Evolutionary conservation across 1,140 invertebrate species (phyloP).

Genomic region (Dinothrombium tinctorium): DNA sequence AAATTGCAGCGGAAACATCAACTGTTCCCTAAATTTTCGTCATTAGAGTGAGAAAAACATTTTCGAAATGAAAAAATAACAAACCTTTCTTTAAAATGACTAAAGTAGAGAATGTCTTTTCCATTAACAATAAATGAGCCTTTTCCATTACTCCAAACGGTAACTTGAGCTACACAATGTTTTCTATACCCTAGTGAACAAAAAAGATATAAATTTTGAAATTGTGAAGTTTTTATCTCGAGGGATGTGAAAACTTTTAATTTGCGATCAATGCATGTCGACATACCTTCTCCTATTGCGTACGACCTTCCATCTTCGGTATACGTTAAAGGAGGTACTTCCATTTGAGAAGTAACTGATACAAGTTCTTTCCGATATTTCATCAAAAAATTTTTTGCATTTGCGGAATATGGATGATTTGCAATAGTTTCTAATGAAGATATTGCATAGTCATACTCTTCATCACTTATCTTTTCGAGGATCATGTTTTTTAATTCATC

Average conservation of each 20-base stretch:
- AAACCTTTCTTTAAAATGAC: constrained; percentile 37
- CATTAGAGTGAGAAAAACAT: constrained; percentile 11
- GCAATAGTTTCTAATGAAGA: constrained; percentile 40
- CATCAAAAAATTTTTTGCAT: constrained; percentile 40
- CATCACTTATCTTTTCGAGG: constrained; percentile 42
- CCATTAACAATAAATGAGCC: constrained; percentile 62
- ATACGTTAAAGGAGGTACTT: constrained; percentile 29
- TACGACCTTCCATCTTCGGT: constrained; percentile 39
- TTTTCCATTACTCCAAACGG: constrained; percentile 42
- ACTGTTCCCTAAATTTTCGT: too few relatives aligned
- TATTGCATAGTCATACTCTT: constrained; percentile 46
- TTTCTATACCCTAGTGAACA: constrained; percentile 40
- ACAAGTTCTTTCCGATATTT: constrained; percentile 34
- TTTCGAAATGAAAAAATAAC: not conserved
- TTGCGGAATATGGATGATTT: constrained; percentile 35
- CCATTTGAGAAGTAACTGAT: constrained; percentile 25
- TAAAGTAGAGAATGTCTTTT: constrained; percentile 39
- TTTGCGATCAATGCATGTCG: not conserved
- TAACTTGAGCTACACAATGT: constrained; percentile 36
- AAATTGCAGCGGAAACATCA: constrained; percentile 66
- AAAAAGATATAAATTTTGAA: constrained; percentile 2
- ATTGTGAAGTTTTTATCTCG: not conserved
- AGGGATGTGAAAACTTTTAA: not conserved
- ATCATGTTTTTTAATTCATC: constrained; percentile 35
- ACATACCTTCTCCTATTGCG: constrained; percentile 34